Evolutionary conservation across 2,113 vertebrate genomes (phyloP).

Genomic region (Corythoichthys intestinalis): DNA sequence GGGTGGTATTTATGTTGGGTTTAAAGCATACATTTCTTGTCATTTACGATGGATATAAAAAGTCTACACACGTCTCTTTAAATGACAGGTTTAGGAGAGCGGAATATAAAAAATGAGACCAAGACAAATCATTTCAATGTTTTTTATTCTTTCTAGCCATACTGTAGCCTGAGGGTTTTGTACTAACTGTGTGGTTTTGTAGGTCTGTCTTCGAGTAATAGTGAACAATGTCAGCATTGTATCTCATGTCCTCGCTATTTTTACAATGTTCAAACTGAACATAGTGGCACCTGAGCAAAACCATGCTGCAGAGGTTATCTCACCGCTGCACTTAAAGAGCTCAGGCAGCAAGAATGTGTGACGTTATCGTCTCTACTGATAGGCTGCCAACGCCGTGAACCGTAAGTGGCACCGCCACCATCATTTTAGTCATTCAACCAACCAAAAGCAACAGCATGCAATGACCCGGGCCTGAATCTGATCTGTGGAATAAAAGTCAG

Average conservation of each 20-base stretch:
- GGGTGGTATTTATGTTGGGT: conserved; percentile 3
- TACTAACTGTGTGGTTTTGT: not conserved
- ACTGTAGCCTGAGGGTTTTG: not conserved
- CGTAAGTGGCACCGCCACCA: conserved; percentile 7
- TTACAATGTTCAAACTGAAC: conserved; percentile 6
- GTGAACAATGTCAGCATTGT: not conserved
- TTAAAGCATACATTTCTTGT: not conserved
- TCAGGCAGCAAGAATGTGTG: conserved; percentile 45
- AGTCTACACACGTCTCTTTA: not conserved
- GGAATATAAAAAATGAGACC: not conserved
- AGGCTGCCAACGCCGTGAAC: conserved; percentile 22
- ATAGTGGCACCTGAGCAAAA: conserved; percentile 27
- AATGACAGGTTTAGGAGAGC: not conserved
- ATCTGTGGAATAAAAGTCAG: not conserved
- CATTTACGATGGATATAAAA: not conserved
- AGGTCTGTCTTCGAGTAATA: not conserved
- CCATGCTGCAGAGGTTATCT: conserved; percentile 34
- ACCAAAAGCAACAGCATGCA: conserved; percentile 19
- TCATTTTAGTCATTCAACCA: not conserved
- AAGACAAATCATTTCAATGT: not conserved
- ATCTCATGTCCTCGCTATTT: not conserved
- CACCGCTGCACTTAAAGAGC: conserved; percentile 16
- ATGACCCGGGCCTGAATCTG: not conserved
- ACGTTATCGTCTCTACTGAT: conserved; percentile 42
- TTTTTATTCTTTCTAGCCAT: not conserved